phyloP scores from a whole-genome alignment of 2,888 invertebrate genomes.

The Agriotes lineatus region DNA sequence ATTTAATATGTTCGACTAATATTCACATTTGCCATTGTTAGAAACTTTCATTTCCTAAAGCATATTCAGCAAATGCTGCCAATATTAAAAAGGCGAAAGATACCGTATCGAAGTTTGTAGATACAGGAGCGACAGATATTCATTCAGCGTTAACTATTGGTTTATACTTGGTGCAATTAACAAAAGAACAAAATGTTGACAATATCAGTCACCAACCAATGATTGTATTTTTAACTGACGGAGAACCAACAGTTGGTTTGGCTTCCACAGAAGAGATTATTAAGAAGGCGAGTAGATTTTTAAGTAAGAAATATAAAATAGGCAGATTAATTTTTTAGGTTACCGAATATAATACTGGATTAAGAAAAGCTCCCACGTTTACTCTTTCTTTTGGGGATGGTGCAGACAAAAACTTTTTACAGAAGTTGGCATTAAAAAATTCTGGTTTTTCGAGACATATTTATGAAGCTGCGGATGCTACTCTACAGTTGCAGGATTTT shows the following conservation, averaged over 20 bases:
- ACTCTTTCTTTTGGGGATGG: too few relatives aligned
- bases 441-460: conserved; percentile 78
- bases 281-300: conserved; percentile 60
- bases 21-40: conserved; percentile 33
- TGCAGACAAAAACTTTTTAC: too few relatives aligned
- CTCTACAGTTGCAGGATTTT: conserved; percentile 76
- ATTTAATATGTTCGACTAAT: background rate
- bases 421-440: conserved; percentile 75
- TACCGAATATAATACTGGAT: conserved; percentile 67
- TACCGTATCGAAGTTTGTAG: conserved; percentile 70
- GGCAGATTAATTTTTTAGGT: conserved; percentile 47
- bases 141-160: conserved; percentile 73
- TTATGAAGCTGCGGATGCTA: conserved; percentile 78
- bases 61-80: conserved; percentile 68
- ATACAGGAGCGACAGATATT: conserved; percentile 77
- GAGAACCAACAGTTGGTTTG: conserved; percentile 74
- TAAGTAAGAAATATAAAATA: background rate
- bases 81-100: conserved; percentile 73
- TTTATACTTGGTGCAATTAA: conserved; percentile 56
- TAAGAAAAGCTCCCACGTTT: conserved; percentile 68
- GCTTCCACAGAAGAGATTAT: conserved; percentile 69
- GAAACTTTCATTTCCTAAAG: conserved; percentile 65
- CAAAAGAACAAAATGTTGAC: conserved; percentile 45
- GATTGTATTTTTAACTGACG: too few relatives aligned
- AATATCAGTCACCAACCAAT: conserved; percentile 60